Evolutionary conservation across 2,888 invertebrate species (phyloP), one percentile per base, ranked within the genome.

Genomic region (Keiferia lycopersicella): DNA sequence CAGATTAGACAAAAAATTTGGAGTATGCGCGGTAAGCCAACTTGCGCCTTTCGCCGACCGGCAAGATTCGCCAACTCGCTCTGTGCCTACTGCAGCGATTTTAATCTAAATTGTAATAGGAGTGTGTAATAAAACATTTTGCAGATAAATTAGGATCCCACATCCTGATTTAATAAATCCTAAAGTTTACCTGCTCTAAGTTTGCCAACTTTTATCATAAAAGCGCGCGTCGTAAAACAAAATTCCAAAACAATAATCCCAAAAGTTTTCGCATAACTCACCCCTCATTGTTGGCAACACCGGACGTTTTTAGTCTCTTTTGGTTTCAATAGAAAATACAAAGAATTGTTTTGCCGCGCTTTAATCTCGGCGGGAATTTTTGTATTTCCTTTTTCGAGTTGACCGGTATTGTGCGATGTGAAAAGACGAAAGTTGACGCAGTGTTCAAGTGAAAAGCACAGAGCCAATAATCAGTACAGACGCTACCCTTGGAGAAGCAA

Each of bases 201-300:
- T 53, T 53, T 22, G 12, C 26, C 26, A 41, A 53, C 51, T 53
- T 53, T 53, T 22, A 22, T 53, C 51, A 53, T 50, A 22, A 53
- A 53, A 53, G 22, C 26, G 12, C 26, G 53, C 26, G n/a, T 22
- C 30, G n/a, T 53, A 57, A 57, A 38, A 30, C 61, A 61, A 61
- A 61, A 61, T 34, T 50, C 22, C 61, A 61, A 61, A 61, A 61
- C 34, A 56, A 56, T 61, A 61, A 61, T 61, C 18, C 48, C 11
- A 11, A 65, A 67, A 68, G 65, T 69, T 67, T 58, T 50, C 61
- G 63, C 66, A 66, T 70, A 70, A 71, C 68, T 72, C 68, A 68
- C 68, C 67, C 67, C 69, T 69, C 69, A 73, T 70, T 73, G 72
- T 69, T 71, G 72, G 69, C 67, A 70, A 67, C 69, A 67, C 66